Conservation (phyloP, 2,113 vertebrate genomes). For the Zosterops pallidus region DNA sequence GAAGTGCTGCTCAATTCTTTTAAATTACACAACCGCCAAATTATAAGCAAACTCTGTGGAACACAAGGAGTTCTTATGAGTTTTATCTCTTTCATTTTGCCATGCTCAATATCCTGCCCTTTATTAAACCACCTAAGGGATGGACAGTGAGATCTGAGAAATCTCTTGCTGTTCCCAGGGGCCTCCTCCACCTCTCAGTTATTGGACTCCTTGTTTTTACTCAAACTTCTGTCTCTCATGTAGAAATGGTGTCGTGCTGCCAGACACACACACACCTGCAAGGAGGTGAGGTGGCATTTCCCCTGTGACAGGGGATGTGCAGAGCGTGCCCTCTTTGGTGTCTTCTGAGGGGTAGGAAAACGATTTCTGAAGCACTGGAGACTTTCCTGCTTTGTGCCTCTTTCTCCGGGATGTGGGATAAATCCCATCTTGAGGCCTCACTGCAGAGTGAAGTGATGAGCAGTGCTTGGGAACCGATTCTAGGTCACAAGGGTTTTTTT, state of each 20-base stretch:
- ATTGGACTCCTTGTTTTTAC: neutral
- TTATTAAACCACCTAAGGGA: conserved; percentile 35
- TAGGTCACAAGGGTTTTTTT: neutral
- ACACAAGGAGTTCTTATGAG: neutral
- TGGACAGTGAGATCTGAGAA: neutral
- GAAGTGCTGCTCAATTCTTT: neutral
- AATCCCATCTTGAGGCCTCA: neutral
- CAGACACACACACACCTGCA: neutral
- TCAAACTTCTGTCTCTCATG: neutral
- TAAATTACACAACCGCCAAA: neutral
- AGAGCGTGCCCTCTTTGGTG: fast-evolving
- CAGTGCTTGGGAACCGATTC: neutral
- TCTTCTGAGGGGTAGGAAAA: neutral
- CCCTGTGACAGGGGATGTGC: too few relatives aligned
- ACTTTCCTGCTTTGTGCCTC: neutral
- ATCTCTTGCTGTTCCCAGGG: neutral
- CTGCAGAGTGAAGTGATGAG: neutral
- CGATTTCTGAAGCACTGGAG: neutral
- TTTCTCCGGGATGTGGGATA: fast-evolving
- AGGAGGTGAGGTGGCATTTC: neutral
- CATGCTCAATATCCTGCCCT: conserved; percentile 32
- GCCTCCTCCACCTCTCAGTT: neutral
- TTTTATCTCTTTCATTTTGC: neutral
- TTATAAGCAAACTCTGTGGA: neutral
- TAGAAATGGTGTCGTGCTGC: neutral